Evolutionary conservation across 1,140 invertebrate species (phyloP), one percentile per base, ranked within the genome.

Genomic region (Drosophila ohnishii): DNA sequence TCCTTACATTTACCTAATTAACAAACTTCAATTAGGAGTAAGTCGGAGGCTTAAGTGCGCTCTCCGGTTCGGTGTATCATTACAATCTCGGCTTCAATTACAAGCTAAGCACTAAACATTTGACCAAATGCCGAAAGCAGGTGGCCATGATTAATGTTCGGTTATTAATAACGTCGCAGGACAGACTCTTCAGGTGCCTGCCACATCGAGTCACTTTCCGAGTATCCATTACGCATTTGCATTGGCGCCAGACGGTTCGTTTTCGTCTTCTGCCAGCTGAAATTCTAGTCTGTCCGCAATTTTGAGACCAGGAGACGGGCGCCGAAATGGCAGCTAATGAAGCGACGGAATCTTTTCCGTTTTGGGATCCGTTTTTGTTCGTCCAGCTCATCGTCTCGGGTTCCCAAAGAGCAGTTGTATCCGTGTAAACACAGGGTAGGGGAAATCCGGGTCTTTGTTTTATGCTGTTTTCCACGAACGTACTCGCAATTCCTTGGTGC

Each of bases 191-290:
- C 80, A 84, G 75, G 80, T 83, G 65, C 40, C 53, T 53, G 58
- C 57, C 76, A 73, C 76, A 69, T 84, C 80, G 79, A 83, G 72
- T 76, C 71, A 80, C 78, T 84, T 76, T 84, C 39, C 19, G 30
- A 62, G 62, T 84, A 84, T 84, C 73, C 81, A 84, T 85, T 84
- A 85, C 81, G 66, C 42, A 84, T 84, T 84, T 84, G 66, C 81
- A 80, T 83, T 53, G 76, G 62, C 72, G 72, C 72, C 80, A 83
- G 56, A 50, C 74, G 58, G 66, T 35, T 42, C 19, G 9, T 47
- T 51, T 34, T 40, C 28, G 39, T 25, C 30, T 30, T 10, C n/a
- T 16, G 25, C 40, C 47, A 62, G 16, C 22, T 37, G 56, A 80
- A 71, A 71, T 47, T 48, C 58, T 11, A 73, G 32, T 39, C 78